phyloP scores from a whole-genome alignment of 2,113 vertebrate species.

The Ailurus styani region DNA sequence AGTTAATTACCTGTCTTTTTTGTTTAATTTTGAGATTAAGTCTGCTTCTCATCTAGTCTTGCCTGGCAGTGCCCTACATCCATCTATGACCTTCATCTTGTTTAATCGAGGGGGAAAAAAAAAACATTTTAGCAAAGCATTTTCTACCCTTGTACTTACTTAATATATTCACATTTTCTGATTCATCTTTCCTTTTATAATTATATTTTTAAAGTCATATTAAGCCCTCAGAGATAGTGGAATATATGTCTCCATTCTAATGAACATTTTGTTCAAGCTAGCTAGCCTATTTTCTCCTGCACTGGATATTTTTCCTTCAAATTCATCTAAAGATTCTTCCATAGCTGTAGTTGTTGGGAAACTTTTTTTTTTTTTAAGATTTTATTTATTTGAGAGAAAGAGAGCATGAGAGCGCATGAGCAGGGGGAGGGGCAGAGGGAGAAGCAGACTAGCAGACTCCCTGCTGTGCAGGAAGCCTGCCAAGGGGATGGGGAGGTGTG shows the following conservation, averaged over 20 bases:
- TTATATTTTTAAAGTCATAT: constrained; percentile 45
- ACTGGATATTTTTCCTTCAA: background rate
- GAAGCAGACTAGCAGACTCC: background rate
- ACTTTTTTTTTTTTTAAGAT: background rate
- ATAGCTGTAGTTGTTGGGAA: background rate
- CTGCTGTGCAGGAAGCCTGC: background rate
- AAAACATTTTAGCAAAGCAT: background rate
- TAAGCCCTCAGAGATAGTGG: background rate
- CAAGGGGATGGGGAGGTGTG: too few species aligned
- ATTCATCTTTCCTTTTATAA: constrained; percentile 49
- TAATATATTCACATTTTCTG: constrained; percentile 48
- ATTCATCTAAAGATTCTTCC: background rate
- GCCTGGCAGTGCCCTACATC: background rate
- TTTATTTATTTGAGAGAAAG: background rate
- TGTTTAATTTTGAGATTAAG: constrained; percentile 56
- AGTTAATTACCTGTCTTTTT: constrained; percentile 39
- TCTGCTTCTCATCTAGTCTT: constrained; percentile 21
- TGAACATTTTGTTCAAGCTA: background rate
- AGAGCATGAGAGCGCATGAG: background rate
- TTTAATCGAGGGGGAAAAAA: background rate
- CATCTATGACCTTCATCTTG: constrained; percentile 31
- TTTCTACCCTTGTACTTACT: constrained; percentile 7
- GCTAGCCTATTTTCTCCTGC: background rate
- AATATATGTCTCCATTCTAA: background rate
- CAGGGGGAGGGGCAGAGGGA: background rate